Percentiles rank a stretch among this genome's conserved stretches.
Conservation (phyloP, 2,797 vertebrate genomes). For the Rhodeus uyekii region DNA sequence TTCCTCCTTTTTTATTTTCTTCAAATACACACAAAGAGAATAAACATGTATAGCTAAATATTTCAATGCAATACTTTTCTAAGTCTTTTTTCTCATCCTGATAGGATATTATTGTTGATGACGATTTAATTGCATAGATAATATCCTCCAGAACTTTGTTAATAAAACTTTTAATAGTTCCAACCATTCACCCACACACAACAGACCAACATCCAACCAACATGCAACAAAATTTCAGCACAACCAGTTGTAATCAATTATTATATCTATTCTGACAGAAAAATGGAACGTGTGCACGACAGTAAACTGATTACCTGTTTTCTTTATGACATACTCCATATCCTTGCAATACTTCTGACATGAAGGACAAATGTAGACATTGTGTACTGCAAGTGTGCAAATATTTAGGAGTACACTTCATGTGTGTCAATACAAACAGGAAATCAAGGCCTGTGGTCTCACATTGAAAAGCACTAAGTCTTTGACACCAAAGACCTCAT, state of each 20-base stretch:
- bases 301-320: background rate
- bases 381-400: background rate
- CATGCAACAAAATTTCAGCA: background rate
- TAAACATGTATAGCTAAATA: too few species aligned
- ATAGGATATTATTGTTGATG: too few species aligned
- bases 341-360: background rate
- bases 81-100: too few species aligned
- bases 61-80: too few species aligned
- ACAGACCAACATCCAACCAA: background rate
- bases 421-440: background rate
- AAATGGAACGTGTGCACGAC: background rate
- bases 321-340: background rate
- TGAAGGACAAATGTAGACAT: background rate
- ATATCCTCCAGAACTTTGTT: too few species aligned
- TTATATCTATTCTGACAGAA: background rate
- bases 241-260: background rate
- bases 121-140: too few species aligned
- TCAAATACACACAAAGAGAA: too few species aligned
- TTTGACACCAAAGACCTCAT: constrained; percentile 16
- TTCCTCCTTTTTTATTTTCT: too few species aligned
- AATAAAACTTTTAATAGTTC: too few species aligned
- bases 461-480: background rate
- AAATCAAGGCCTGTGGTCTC: background rate
- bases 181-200: background rate
- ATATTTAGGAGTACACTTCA: background rate